These are phyloP conservation scores for Pterocles burchelli DNA, from an alignment of 2,113 vertebrate species.

Conservation along the genomic window DNA sequence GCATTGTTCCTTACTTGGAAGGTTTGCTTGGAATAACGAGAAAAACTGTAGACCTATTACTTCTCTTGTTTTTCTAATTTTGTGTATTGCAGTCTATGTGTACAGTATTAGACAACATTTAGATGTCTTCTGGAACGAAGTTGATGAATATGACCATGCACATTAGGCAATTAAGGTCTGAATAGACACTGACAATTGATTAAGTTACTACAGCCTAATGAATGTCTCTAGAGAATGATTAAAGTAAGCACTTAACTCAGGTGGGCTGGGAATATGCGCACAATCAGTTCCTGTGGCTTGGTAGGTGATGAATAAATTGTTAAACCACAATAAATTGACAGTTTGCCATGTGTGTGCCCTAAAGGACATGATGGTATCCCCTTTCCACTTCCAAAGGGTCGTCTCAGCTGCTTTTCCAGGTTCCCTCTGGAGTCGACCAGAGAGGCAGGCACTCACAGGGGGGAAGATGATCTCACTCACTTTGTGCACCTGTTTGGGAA, in stretches of 20 bases:
- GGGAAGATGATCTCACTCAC: neutral
- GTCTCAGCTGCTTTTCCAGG: neutral
- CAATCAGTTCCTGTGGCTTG: neutral
- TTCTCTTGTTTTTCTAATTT: neutral
- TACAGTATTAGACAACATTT: neutral
- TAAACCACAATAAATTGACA: neutral
- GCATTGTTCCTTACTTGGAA: neutral
- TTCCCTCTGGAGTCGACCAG: neutral
- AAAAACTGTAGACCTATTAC: neutral
- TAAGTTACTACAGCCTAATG: neutral
- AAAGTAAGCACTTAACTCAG: neutral
- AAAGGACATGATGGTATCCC: neutral
- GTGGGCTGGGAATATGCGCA: neutral
- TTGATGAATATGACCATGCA: neutral
- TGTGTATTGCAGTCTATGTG: neutral
- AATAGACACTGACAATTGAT: neutral
- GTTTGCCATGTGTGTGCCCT: neutral
- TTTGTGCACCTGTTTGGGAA: neutral
- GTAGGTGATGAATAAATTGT: neutral
- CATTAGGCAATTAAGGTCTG: neutral
- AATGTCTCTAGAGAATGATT: neutral
- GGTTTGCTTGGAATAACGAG: neutral
- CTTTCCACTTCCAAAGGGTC: neutral
- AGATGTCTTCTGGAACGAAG: constrained; percentile 3
- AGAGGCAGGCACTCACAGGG: neutral